Conservation (phyloP, 2,113 vertebrate species). For the Hylia prasina region DNA sequence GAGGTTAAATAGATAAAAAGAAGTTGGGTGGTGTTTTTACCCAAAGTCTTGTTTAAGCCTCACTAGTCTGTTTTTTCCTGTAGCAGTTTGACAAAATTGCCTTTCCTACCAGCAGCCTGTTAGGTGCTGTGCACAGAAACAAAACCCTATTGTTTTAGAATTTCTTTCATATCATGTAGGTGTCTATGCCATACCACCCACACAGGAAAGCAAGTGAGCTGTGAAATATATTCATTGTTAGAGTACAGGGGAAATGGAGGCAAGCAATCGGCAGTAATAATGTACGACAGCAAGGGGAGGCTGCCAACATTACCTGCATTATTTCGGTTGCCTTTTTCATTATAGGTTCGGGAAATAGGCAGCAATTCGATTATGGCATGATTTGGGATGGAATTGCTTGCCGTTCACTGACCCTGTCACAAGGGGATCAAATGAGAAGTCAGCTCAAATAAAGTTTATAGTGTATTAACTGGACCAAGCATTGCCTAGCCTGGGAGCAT, state of each 20-base stretch:
- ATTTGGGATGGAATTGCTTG: conserved; percentile 85
- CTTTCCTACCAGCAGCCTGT: conserved; percentile 68
- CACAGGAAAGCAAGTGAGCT: conserved; percentile 86
- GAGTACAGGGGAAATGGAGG: conserved; percentile 83
- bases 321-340: conserved; percentile 88
- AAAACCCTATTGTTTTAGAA: conserved; percentile 81
- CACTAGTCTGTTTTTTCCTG: conserved; percentile 12
- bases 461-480: conserved; percentile 81
- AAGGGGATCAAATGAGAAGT: conserved; percentile 85
- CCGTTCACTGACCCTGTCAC: conserved; percentile 82
- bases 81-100: conserved; percentile 63
- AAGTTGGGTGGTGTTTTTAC: conserved; percentile 17
- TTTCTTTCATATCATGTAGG: conserved; percentile 84
- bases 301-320: conserved; percentile 85
- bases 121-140: conserved; percentile 65
- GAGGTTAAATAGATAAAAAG: conserved; percentile 60
- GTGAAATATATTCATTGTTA: conserved; percentile 95
- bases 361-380: conserved; percentile 87
- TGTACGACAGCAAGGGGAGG: conserved; percentile 84
- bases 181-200: conserved; percentile 84
- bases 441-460: conserved; percentile 90
- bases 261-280: conserved; percentile 87
- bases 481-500: conserved; percentile 70
- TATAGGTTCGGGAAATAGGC: conserved; percentile 87
- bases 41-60: conserved; percentile 34